These are phyloP conservation scores for Vicugna pacos DNA, from an alignment of 2,113 vertebrate genomes.

Conservation along the genomic window DNA sequence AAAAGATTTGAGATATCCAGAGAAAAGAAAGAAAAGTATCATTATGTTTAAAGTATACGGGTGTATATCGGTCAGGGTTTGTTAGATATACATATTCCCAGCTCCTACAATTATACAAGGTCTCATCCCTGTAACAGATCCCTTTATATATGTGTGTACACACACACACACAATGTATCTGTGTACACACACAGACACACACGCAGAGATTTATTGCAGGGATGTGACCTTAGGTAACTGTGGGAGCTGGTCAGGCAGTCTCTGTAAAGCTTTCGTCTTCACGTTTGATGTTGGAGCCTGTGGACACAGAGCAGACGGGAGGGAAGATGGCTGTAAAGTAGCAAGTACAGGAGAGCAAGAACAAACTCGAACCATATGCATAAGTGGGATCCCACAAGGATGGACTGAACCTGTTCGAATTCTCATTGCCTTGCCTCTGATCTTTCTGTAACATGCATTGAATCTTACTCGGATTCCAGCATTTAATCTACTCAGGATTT, in stretches of 20 bases:
- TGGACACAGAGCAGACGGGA: not conserved
- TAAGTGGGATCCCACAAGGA: not conserved
- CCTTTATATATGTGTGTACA: not conserved
- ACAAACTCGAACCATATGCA: not conserved
- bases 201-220: not conserved
- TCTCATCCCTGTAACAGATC: not conserved
- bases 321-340: not conserved
- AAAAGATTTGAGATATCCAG: not conserved
- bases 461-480: not conserved
- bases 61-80: not conserved
- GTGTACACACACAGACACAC: not conserved
- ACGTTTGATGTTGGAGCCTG: not conserved
- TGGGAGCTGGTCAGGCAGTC: not conserved
- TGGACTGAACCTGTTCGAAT: not conserved
- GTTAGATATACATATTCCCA: not conserved
- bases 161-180: no score
- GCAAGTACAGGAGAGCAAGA: not conserved
- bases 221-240: not conserved
- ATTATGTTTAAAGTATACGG: not conserved
- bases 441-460: not conserved
- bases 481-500: slow-evolving; percentile 6
- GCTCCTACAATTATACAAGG: not conserved
- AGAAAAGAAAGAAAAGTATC: slow-evolving; percentile 20
- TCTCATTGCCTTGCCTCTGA: not conserved
- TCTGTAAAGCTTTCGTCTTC: not conserved